Base-by-base conservation (phyloP, 2,888 invertebrate species). In the Argyresthia albistria region DNA sequence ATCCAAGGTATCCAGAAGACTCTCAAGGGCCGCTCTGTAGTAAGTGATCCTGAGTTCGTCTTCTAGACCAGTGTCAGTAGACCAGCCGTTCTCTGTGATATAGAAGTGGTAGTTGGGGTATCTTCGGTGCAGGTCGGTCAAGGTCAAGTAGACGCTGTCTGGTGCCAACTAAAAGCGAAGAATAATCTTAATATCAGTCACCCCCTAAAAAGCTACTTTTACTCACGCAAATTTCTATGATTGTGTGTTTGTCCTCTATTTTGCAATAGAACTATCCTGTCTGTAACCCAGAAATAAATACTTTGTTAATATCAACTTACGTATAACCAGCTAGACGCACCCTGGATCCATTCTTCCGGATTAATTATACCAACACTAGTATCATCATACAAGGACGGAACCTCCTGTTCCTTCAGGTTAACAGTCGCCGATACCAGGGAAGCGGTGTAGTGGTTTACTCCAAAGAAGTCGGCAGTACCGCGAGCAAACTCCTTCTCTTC, bases 391-490 rank as follows among this genome's bases (percentile, higher is more conserved):
- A 53, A 15, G 10, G 45, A 49, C n/a, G 51, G 51, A 8, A 45
- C 51, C 1, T 8, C 14, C 0, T 36, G 11, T 12, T 14, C 11
- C 9, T 15, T 6, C 36, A 51, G 11, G 25, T 45, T 45, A 14
- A 71, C 60, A 0, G 64, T 62, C 0, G 73, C 72, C 0, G 74
- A 72, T 8, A 74, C 53, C 2, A 69, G 37, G 0, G 1, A 60
- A 0, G 88, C 70, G 0, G 91, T 90, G 66, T 95, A 95, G 55
- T 92, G 89, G 63, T 94, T 94, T 2, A 95, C 76, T 0, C 93
- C 81, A 14, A 81, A 72, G 63, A 82, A 86, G 56, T 84, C 84
- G 0, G 62, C 58, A 0, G 75, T 15, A 1, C 84, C 84, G 51
- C 62, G 68, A 0, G 71, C 68, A 1, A 71, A 69, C 0, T 57